Conservation (phyloP, 2,113 vertebrate species). For the Rousettus leschenaultii region DNA sequence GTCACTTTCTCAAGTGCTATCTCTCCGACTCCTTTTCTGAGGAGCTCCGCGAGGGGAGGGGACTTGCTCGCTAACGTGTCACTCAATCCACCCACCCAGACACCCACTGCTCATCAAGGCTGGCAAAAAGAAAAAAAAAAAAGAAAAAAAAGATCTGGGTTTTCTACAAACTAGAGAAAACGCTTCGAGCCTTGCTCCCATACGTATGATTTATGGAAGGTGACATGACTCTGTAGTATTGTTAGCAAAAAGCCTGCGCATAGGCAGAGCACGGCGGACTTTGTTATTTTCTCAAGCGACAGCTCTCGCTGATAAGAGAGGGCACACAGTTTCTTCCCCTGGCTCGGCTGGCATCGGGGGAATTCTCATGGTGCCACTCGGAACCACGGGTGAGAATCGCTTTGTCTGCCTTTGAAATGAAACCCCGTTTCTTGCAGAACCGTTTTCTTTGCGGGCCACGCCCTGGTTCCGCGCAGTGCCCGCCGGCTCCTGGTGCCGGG, state of each 20-base stretch:
- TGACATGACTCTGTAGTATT: neutral
- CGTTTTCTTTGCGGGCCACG: neutral
- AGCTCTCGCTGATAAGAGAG: neutral
- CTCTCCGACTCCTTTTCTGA: conserved; percentile 75
- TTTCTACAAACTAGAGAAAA: conserved; percentile 75
- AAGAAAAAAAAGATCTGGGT: conserved; percentile 40
- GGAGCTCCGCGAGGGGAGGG: conserved; percentile 78
- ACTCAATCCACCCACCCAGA: conserved; percentile 84
- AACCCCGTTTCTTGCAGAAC: neutral
- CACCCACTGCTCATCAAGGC: conserved; percentile 79
- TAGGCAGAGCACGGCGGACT: conserved; percentile 52
- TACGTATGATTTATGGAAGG: conserved; percentile 14
- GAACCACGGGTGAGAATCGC: neutral
- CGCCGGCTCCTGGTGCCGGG: neutral
- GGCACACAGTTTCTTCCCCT: fast-evolving
- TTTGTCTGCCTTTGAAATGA: neutral
- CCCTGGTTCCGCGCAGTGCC: neutral
- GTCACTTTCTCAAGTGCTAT: conserved; percentile 78
- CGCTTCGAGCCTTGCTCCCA: conserved; percentile 47
- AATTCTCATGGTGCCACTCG: neutral
- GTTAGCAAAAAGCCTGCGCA: conserved; percentile 51
- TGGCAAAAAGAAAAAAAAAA: conserved; percentile 58
- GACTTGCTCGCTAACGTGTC: conserved; percentile 81
- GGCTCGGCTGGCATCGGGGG: neutral
- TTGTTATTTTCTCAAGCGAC: conserved; percentile 24